These are phyloP conservation scores for Kryphioiulus occultus DNA, from an alignment of 2,888 invertebrate species.

Conservation along the genomic window DNA sequence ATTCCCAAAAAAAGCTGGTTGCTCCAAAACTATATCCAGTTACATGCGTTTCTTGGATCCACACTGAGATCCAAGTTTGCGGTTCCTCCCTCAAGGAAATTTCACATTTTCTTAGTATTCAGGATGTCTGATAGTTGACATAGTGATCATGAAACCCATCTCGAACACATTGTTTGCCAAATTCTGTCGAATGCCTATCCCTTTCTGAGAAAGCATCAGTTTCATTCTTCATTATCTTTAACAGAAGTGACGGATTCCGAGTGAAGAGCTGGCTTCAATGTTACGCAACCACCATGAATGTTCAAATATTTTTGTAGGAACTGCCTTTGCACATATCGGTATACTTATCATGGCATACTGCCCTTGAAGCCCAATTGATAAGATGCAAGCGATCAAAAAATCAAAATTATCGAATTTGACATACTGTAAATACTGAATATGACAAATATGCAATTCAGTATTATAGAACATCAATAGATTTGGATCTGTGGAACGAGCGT, in stretches of 20 bases:
- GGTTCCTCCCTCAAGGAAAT: not conserved
- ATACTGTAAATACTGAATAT: too few species aligned
- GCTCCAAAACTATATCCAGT: not conserved
- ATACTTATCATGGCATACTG: not conserved
- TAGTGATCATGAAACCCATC: constrained; percentile 7
- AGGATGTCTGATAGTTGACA: not conserved
- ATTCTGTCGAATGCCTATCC: not conserved
- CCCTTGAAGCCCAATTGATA: too few species aligned
- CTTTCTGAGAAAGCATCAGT: not conserved
- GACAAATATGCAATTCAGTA: too few species aligned
- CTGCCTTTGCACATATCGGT: not conserved
- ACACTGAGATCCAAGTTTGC: not conserved
- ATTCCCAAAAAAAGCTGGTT: not conserved
- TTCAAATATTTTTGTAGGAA: too few species aligned
- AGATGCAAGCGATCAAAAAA: too few species aligned
- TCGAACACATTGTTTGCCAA: not conserved
- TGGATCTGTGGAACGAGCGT: too few species aligned
- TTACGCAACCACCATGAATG: not conserved
- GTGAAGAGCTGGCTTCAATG: not conserved
- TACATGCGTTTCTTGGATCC: not conserved
- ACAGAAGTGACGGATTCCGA: not conserved
- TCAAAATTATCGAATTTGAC: too few species aligned
- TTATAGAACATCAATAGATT: too few species aligned
- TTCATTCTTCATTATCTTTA: not conserved
- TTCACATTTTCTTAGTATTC: not conserved